A percentile compares a stretch with the other conserved stretches of the same genome.
These are phyloP conservation scores for Spheniscus mendiculus DNA, from an alignment of 2,113 vertebrate genomes.

Conservation along the genomic window DNA sequence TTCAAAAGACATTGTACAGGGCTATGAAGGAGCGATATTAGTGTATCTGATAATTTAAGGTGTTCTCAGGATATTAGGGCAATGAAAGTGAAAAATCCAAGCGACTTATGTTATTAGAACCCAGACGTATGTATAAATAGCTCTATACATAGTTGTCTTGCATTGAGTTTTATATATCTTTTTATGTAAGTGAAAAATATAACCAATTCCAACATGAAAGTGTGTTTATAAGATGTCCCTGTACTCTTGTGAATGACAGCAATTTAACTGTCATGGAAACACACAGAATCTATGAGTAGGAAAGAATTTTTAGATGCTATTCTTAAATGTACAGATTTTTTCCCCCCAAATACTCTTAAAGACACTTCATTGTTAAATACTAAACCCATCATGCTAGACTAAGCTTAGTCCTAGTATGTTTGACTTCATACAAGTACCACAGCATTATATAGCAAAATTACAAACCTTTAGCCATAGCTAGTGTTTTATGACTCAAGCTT, in stretches of 20 bases:
- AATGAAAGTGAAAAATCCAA: slow-evolving; percentile 6
- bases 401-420: not conserved
- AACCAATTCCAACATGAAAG: not conserved
- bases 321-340: not conserved
- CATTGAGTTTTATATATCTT: not conserved
- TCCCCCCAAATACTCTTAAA: not conserved
- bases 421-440: not conserved
- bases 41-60: not conserved
- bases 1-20: not conserved
- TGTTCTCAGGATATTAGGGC: not conserved
- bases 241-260: not conserved
- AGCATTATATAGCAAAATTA: not conserved
- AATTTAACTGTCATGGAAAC: not conserved
- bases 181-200: not conserved
- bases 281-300: not conserved
- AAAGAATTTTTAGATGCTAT: not conserved
- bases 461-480: not conserved
- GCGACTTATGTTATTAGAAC: not conserved
- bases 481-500: not conserved
- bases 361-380: not conserved
- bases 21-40: not conserved
- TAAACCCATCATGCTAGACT: not conserved
- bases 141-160: not conserved
- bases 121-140: not conserved
- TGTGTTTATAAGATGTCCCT: not conserved